Evolutionary conservation across 2,888 invertebrate genomes (phyloP), one percentile per base, ranked within the genome.

Genomic region (Crocallis elinguaria): DNA sequence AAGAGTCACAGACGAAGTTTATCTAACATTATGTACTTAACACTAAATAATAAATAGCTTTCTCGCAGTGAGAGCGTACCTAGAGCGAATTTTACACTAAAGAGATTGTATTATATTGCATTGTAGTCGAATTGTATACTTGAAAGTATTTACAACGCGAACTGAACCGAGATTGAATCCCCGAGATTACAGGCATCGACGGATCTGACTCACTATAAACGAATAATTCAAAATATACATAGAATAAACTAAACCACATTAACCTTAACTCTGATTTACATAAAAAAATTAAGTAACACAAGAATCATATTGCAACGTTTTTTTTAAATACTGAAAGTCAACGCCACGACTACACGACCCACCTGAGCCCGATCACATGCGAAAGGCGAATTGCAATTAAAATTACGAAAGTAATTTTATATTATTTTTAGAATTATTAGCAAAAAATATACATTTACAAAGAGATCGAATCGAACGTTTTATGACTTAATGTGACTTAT

Each of bases 31-130:
- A 87, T 77, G 73, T 77, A 81, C 89, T 90, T 90, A 90, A 73
- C 60, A 86, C 89, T 90, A 91, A 87, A 89, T 88, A 91, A 91
- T 91, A 91, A 91, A 91, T 91, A 91, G 89, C 87, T 75, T 80
- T 71, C 82, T 82, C 87, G 75, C 83, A 64, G 63, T 78, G 82
- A 83, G 83, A 81, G 83, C 82, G 77, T 82, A 79, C 83, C 85
- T 88, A 89, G 75, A 85, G 83, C 86, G 71, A 83, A 86, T 82
- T 86, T 82, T 88, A 90, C 86, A 89, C 88, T 89, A 90, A 82
- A 77, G 85, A 87, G 86, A 87, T 84, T 86, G 77, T 82, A 73
- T 75, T 77, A 80, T 84, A 88, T 87, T 87, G 87, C 86, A 81
- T 85, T 75, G 77, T 78, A 80, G 77, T 77, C 78, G 77, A 76